Conservation (phyloP, 30 jellyfish, hydroid and myxozoan species). For the Aurelia sp. region DNA sequence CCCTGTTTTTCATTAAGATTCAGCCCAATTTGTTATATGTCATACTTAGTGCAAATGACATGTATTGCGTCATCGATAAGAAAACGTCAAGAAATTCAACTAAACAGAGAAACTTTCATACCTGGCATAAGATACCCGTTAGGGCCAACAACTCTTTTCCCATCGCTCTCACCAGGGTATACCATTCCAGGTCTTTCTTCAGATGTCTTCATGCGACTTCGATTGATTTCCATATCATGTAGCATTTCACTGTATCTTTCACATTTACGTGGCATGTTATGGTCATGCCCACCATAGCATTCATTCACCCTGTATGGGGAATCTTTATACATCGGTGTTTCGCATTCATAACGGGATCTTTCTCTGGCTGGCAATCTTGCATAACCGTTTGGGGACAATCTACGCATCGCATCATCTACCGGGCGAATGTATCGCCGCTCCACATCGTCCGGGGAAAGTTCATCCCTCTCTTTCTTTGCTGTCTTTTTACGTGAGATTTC, state of each 20-base stretch:
- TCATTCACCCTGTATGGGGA: slow-evolving; percentile 19
- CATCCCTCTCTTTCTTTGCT: not conserved
- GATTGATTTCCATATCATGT: slow-evolving; percentile 23
- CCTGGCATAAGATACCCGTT: slow-evolving; percentile 42
- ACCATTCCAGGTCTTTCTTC: slow-evolving; percentile 21
- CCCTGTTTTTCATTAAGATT: too few species aligned
- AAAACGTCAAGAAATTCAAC: too few species aligned
- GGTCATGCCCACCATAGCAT: slow-evolving; percentile 55
- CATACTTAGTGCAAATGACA: too few species aligned
- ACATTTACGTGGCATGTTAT: slow-evolving; percentile 53
- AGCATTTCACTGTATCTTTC: slow-evolving; percentile 50
- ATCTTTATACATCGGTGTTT: slow-evolving; percentile 21
- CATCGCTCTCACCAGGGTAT: slow-evolving; percentile 21
- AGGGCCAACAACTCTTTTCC: slow-evolving; percentile 1
- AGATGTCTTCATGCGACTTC: not conserved
- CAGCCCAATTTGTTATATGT: too few species aligned
- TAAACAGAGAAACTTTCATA: not conserved
- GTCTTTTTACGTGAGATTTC: slow-evolving; percentile 10
- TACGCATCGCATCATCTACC: slow-evolving; percentile 16
- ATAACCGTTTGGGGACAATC: slow-evolving; percentile 24
- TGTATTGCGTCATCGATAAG: too few species aligned
- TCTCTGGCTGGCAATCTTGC: slow-evolving; percentile 10
- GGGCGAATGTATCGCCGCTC: not conserved
- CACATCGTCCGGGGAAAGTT: slow-evolving; percentile 4
- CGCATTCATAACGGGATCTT: slow-evolving; percentile 21